Evolutionary conservation across 2,797 vertebrate genomes (phyloP).

Genomic region (Danio albolineatus): DNA sequence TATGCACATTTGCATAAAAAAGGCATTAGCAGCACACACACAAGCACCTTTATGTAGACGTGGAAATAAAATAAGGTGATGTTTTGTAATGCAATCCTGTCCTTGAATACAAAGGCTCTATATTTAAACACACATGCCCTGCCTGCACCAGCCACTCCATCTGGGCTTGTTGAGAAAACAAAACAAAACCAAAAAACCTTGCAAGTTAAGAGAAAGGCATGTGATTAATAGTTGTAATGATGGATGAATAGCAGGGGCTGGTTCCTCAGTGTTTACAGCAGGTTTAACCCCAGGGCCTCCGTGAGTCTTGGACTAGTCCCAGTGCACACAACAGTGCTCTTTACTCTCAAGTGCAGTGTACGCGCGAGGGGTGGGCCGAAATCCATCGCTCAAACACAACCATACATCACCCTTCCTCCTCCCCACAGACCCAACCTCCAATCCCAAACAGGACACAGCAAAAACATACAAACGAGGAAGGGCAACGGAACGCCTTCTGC

Average conservation of each 20-base stretch:
- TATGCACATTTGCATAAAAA: neutral
- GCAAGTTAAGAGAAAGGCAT: constrained; percentile 24
- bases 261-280: constrained; percentile 46
- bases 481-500: neutral
- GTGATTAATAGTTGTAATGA: constrained; percentile 46
- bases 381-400: constrained; percentile 30
- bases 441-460: constrained; percentile 15
- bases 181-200: neutral
- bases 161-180: constrained; percentile 25
- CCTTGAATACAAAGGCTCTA: constrained; percentile 5
- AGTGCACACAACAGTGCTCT: constrained; percentile 16
- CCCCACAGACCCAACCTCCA: constrained; percentile 14
- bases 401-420: constrained; percentile 12
- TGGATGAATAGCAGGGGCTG: constrained; percentile 36
- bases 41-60: constrained; percentile 1
- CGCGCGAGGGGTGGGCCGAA: constrained; percentile 17
- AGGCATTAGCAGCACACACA: neutral
- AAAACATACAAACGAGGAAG: constrained; percentile 24
- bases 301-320: constrained; percentile 40
- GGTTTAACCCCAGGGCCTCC: constrained; percentile 47
- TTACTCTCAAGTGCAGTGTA: constrained; percentile 22
- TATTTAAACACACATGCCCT: constrained; percentile 25
- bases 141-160: constrained; percentile 15
- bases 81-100: constrained; percentile 20
- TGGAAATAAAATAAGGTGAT: constrained; percentile 7